Conservation (phyloP, 2,797 vertebrate species). For the Epinephelus awoara region DNA sequence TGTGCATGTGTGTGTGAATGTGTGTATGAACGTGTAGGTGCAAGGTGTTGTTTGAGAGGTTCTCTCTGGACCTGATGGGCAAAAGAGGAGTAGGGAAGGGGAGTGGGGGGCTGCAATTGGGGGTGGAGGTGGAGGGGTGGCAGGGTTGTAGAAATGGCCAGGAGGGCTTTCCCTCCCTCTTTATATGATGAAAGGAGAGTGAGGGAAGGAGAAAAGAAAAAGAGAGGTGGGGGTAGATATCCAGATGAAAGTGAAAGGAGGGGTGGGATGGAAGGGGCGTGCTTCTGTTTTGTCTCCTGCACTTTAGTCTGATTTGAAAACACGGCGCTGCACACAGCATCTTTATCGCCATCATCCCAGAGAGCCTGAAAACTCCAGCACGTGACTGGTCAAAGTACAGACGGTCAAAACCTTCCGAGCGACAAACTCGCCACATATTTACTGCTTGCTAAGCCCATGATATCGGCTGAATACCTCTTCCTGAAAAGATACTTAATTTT, state of each 20-base stretch:
- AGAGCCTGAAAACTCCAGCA: slow-evolving; percentile 30
- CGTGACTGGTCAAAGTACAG: slow-evolving; percentile 34
- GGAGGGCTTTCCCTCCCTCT: slow-evolving; percentile 74
- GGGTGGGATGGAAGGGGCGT: slow-evolving; percentile 43
- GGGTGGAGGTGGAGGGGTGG: slow-evolving; percentile 41
- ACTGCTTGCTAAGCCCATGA: slow-evolving; percentile 35
- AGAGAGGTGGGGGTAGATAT: slow-evolving; percentile 66
- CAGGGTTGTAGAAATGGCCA: slow-evolving; percentile 75
- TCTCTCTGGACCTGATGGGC: slow-evolving; percentile 81
- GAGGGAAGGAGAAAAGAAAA: slow-evolving; percentile 65
- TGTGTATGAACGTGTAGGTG: slow-evolving; percentile 64
- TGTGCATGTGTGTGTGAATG: slow-evolving; percentile 46
- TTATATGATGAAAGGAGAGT: slow-evolving; percentile 82
- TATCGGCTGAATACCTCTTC: slow-evolving; percentile 50
- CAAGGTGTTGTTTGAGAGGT: slow-evolving; percentile 77
- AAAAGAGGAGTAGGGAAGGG: slow-evolving; percentile 65
- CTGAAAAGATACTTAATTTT: slow-evolving; percentile 69
- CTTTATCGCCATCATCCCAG: slow-evolving; percentile 54
- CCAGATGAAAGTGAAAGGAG: slow-evolving; percentile 75
- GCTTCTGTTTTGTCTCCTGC: slow-evolving; percentile 67
- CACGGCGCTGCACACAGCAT: slow-evolving; percentile 34
- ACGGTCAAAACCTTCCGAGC: slow-evolving; percentile 21
- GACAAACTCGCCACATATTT: slow-evolving; percentile 41
- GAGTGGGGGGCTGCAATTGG: slow-evolving; percentile 39
- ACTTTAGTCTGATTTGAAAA: slow-evolving; percentile 61